Percentiles rank a stretch among this genome's conserved stretches.
phyloP scores from a whole-genome alignment of 2,888 invertebrate species.

The Dryomyza anilis region DNA sequence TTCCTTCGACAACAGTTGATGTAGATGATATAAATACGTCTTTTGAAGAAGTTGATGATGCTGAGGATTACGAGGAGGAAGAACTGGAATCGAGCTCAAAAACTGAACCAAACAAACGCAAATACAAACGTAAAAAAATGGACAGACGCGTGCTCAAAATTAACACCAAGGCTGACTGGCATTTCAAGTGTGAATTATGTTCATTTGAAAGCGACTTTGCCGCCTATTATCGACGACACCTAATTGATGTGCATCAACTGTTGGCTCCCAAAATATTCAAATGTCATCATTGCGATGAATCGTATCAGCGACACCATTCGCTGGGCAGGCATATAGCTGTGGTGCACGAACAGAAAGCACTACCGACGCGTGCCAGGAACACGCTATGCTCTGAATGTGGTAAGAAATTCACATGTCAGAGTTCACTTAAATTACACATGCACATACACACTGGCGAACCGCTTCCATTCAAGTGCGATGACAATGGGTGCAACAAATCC shows the following conservation, averaged over 20 bases:
- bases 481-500: conserved; percentile 12
- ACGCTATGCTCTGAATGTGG: conserved; percentile 28
- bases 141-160: conserved; percentile 5
- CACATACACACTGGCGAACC: conserved; percentile 15
- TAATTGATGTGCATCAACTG: conserved; percentile 18
- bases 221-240: conserved; percentile 22
- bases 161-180: conserved; percentile 12
- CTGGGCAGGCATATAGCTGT: conserved; percentile 22
- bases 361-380: conserved; percentile 10
- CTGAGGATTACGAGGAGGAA: neutral
- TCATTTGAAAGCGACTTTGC: conserved; percentile 20
- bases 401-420: conserved; percentile 22
- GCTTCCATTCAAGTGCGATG: conserved; percentile 12
- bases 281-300: conserved; percentile 23
- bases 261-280: conserved; percentile 27
- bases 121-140: conserved; percentile 9
- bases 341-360: conserved; percentile 19
- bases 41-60: too few species aligned
- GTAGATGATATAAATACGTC: too few species aligned
- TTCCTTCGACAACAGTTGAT: too few species aligned
- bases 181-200: conserved; percentile 27
- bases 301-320: conserved; percentile 27
- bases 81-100: neutral
- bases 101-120: too few species aligned
- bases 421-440: conserved; percentile 10